These are phyloP conservation scores for Rhaphigaster nebulosa DNA, from an alignment of 2,888 invertebrate species.

Conservation along the genomic window DNA sequence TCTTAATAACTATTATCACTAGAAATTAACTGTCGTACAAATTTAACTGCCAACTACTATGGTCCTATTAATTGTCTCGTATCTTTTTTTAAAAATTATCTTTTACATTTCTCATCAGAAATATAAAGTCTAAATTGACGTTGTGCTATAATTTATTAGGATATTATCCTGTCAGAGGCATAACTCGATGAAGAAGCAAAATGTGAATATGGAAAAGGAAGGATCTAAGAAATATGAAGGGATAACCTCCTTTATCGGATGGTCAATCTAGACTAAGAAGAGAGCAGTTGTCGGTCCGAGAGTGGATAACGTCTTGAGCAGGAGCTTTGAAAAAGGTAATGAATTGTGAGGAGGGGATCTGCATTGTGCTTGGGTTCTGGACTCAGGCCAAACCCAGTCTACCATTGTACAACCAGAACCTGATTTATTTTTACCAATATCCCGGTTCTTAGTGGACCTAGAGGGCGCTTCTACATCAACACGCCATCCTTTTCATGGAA, in stretches of 20 bases:
- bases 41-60: too few species aligned
- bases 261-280: not conserved
- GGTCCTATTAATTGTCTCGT: too few species aligned
- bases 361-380: conserved; percentile 12
- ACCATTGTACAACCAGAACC: conserved; percentile 1
- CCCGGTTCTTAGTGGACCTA: not conserved
- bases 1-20: too few species aligned
- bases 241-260: conserved; percentile 27
- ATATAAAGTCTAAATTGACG: not conserved
- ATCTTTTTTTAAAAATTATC: too few species aligned
- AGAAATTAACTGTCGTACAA: too few species aligned
- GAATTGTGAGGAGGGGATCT: conserved; percentile 31
- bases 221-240: conserved; percentile 24
- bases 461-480: not conserved
- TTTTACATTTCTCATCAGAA: too few species aligned
- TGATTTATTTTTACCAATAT: conserved; percentile 58
- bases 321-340: conserved; percentile 43
- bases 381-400: not conserved
- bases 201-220: conserved; percentile 29
- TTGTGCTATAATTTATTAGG: not conserved
- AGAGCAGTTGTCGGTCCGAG: conserved; percentile 22
- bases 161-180: not conserved
- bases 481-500: not conserved
- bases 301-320: conserved; percentile 50
- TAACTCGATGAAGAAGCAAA: not conserved